Evolutionary conservation across 2,797 vertebrate genomes (phyloP), one percentile per base, ranked within the genome.

Genomic region (Rhodeus uyekii): DNA sequence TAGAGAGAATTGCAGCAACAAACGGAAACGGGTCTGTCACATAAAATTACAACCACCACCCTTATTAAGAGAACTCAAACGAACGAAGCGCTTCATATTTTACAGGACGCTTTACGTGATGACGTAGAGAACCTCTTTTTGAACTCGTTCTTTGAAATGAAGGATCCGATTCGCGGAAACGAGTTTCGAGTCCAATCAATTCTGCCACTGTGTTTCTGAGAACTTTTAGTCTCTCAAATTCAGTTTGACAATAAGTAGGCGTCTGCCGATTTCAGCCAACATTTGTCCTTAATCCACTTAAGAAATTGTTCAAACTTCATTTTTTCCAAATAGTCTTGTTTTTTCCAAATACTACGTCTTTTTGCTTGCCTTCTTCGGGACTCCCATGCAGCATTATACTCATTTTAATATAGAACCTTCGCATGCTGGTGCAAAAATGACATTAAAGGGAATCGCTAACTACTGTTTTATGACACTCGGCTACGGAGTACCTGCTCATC

Each of bases 151-250:
- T 55, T 38, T 55, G 34, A 74, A 74, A 36, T 4, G 10, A 36
- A 53, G 39, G 50, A 39, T 27, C n/a, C 50, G 50, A 75, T 58
- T 75, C 50, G n/a, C n/a, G 12, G 50, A 75, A 75, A 75, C 27
- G 4, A 18, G 39, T 58, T 74, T 16, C 50, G 34, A 39, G 18
- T 74, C 50, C 10, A n/a, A 32, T 85, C 86, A 81, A 78, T 84
- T 84, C 84, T 78, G 44, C 46, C 68, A 65, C 50, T 83, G 87
- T 86, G 85, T 83, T 88, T 86, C 86, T 83, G 81, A 81, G 87
- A 85, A 82, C 67, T 36, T 32, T n/a, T 5, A 44, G n/a, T n/a
- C n/a, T n/a, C n/a, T 44, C 50, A 7, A 1, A 46, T 24, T 29
- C 7, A 1, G 6, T 42, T 42, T 60, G 73, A 42, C 16, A 22